Evolutionary conservation across 2,113 vertebrate genomes (phyloP).

Genomic region (Passer montanus): DNA sequence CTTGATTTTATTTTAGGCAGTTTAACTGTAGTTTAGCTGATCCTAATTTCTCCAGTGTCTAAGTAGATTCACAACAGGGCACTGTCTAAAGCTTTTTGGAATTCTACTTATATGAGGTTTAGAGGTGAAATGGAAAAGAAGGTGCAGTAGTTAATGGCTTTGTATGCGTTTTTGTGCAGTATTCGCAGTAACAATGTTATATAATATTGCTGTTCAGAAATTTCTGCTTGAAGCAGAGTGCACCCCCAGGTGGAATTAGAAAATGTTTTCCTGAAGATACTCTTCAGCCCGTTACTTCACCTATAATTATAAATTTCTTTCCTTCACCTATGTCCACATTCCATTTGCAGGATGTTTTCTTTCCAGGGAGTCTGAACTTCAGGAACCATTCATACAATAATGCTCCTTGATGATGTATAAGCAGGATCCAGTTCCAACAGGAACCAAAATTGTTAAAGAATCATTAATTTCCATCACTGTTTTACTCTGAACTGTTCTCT

Average conservation of each 20-base stretch:
- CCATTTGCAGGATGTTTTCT: background rate
- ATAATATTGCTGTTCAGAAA: background rate
- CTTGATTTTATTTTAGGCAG: background rate
- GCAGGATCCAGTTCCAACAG: background rate
- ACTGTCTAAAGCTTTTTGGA: background rate
- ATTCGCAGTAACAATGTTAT: background rate
- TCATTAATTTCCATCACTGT: background rate
- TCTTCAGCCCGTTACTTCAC: background rate
- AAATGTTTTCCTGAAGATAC: background rate
- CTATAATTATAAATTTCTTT: background rate
- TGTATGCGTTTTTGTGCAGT: background rate
- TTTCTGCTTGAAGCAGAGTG: background rate
- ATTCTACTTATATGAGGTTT: background rate
- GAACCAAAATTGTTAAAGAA: background rate
- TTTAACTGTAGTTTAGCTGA: background rate
- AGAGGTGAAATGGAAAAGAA: background rate
- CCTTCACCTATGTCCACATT: background rate
- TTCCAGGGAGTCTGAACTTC: background rate
- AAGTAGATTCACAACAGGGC: background rate
- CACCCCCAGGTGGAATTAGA: background rate
- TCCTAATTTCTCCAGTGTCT: background rate
- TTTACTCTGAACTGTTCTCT: background rate
- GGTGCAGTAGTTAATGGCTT: background rate
- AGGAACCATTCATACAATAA: background rate
- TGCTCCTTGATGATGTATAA: background rate